Conservation (phyloP, 2,113 vertebrate genomes). For the Psittacara wagleri region DNA sequence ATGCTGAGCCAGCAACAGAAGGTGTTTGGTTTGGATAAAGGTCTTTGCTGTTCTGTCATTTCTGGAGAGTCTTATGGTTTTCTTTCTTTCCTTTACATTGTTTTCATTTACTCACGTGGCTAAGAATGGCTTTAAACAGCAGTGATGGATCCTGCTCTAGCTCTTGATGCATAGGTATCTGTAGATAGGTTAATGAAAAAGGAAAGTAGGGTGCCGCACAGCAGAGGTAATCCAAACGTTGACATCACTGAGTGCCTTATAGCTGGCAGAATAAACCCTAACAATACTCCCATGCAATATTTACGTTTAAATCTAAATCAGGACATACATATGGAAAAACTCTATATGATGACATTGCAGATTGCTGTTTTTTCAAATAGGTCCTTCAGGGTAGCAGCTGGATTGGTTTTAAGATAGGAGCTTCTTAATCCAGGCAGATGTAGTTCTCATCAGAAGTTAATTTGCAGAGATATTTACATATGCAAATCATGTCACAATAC, state of each 20-base stretch:
- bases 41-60: background rate
- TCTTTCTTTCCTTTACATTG: background rate
- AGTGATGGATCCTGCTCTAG: background rate
- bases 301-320: conserved; percentile 13
- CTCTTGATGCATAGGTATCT: background rate
- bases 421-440: conserved; percentile 91
- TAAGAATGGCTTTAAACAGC: background rate
- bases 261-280: background rate
- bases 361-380: conserved; percentile 32
- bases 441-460: conserved; percentile 88
- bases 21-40: accelerated
- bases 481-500: conserved; percentile 94
- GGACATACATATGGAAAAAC: background rate
- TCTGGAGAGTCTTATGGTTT: background rate
- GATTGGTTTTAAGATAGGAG: conserved; percentile 77
- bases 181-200: background rate
- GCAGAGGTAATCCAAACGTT: background rate
- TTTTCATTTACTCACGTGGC: background rate
- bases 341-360: conserved; percentile 25
- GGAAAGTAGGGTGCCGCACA: background rate
- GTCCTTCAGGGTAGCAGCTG: conserved; percentile 77
- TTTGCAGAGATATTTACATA: conserved; percentile 90
- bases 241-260: background rate
- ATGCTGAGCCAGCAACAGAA: background rate
- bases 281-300: background rate